Percentiles rank a stretch among this genome's conserved stretches.
Conservation (phyloP, 1,140 invertebrate genomes). For the Drosophila kikkawai region DNA sequence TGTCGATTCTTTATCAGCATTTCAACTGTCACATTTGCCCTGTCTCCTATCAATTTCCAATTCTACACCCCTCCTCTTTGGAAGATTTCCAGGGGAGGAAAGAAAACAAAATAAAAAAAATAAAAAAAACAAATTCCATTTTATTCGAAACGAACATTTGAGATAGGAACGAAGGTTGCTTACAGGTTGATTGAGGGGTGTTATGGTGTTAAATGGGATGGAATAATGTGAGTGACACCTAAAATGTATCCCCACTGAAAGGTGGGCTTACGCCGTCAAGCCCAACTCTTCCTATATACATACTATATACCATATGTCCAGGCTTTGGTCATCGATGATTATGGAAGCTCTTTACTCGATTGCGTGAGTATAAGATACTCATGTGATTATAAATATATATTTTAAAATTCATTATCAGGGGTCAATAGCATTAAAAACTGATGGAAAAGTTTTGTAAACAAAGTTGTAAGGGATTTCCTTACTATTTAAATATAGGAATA, state of each 20-base stretch:
- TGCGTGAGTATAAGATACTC: not conserved
- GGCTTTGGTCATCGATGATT: not conserved
- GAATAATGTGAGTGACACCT: conserved; percentile 20
- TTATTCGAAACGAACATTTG: not conserved
- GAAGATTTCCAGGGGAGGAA: conserved; percentile 16
- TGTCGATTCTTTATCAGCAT: conserved; percentile 48
- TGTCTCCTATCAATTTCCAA: conserved; percentile 26
- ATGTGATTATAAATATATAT: conserved; percentile 1
- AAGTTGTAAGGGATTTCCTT: not conserved
- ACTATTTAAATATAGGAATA: too few relatives aligned
- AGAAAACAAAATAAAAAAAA: not conserved
- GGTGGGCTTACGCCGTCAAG: conserved; percentile 15
- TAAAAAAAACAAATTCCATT: conserved; percentile 10
- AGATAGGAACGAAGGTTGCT: conserved; percentile 30
- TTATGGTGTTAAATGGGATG: conserved; percentile 35
- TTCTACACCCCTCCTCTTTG: not conserved
- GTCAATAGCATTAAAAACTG: conserved; percentile 48
- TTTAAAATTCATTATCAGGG: conserved; percentile 20
- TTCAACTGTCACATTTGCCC: conserved; percentile 49
- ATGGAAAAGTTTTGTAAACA: not conserved
- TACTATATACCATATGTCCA: not conserved
- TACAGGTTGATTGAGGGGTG: conserved; percentile 38
- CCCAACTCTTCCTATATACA: not conserved
- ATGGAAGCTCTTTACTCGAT: not conserved
- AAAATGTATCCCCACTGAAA: conserved; percentile 23